Evolutionary conservation across 2,888 invertebrate genomes (phyloP), one percentile per base, ranked within the genome.

Genomic region (Dicycla oo): DNA sequence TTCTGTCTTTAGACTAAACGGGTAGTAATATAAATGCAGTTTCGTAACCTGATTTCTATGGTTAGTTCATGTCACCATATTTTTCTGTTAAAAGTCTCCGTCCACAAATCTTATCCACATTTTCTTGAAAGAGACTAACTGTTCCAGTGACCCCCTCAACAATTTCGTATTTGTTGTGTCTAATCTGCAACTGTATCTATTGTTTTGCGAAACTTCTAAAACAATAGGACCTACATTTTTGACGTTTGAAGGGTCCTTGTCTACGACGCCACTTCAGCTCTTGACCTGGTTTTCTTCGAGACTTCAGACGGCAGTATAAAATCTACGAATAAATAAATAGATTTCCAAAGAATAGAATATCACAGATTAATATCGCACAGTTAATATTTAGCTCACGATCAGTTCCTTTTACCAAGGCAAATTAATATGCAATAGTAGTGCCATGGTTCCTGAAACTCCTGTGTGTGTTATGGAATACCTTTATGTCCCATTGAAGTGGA

Each of bases 361-460:
- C 66, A 65, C n/a, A 0, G 11, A 26, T 45, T 54, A 43, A 68
- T 69, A 81, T 78, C 49, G 34, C 49, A 8, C 11, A 20, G 11
- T 80, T 63, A 60, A 66, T 62, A 80, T 80, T 69, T 56, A 63
- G 47, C 56, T 60, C 79, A 79, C 83, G 73, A 66, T 20, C 56
- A 69, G 54, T 82, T 73, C 69, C 62, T 78, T 80, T 82, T 67
- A 82, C 49, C 43, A 57, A 67, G 4, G n/a, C 38, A 56, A 82
- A 82, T 80, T 82, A 82, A 82, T 78, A 80, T 80, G 83, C 80
- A 63, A 80, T 80, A 73, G 66, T 69, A 78, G 80, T 82, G 38
- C 73, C 43, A 58, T 54, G 68, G 54, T 73, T 79, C 82, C 78
- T 82, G 78, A 79, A 82, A 79, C 63, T 71, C 53, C 56, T 53